Base-by-base conservation (phyloP, 2,797 vertebrate species). In the Clarias platycephalus region DNA sequence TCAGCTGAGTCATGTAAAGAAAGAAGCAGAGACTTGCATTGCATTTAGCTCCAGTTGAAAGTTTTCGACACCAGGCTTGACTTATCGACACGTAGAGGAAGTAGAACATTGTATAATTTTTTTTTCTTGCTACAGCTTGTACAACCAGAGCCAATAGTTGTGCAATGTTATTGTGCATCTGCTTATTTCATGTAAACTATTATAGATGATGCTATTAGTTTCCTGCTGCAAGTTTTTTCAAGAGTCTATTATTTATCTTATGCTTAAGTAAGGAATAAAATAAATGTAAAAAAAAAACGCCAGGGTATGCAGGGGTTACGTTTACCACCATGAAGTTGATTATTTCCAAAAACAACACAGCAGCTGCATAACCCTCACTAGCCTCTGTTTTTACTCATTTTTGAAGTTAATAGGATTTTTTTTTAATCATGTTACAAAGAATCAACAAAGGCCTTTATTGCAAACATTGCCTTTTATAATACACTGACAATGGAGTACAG, bases 101-200 rank as follows among this genome's bases (percentile, higher is more conserved):
- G 75, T 37, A 5, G 75, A 60, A 60, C 55, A 60, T 13, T 57
- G 18, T 58, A 76, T 22, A 34, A 20, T 22, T 13, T 28, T 4
- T 55, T 70, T 22, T 49, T 20, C 20, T 75, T 57, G 72, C 49
- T 28, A 57, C 44, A n/a, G n/a, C 16, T 75, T 75, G 72, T 75
- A 31, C 53, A 75, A 31, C 8, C 1, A 22, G 1, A 57, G 72
- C 49, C 26, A 75, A 31, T 34, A 75, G 28, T 77, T 77, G 75
- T 37, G 75, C 31, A 60, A 77, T 60, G 55, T 40, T 78, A 78
- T 40, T 60, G 28, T 78, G 74, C 24, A 28, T 78, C 63, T 84
- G 44, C 62, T 28, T 40, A 67, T 78, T 64, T 55, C 31, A 44
- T 68, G 34, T 71, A 71, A 78, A 71, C 44, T 60, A 68, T 84